These are phyloP conservation scores for Criorhina ranunculi DNA, from an alignment of 2,888 invertebrate species.

Conservation along the genomic window DNA sequence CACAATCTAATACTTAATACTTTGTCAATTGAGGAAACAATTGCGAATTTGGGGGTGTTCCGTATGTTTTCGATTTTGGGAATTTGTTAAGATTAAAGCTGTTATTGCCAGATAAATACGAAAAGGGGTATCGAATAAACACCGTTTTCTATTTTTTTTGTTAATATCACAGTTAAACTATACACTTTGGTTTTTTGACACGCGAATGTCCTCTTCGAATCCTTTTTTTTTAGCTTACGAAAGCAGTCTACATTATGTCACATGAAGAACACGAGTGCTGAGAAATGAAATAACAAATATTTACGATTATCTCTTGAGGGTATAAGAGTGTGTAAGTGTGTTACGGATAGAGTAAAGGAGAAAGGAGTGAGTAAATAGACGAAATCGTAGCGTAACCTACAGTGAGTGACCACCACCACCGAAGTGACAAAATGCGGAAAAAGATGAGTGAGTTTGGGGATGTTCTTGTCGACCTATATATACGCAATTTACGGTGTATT, in stretches of 20 bases:
- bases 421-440: conserved; percentile 23
- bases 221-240: conserved; percentile 12
- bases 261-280: conserved; percentile 66
- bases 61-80: conserved; percentile 60
- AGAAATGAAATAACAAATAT: conserved; percentile 63
- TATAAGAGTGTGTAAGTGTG: conserved; percentile 9
- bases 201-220: conserved; percentile 8
- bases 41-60: conserved; percentile 33
- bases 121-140: background rate
- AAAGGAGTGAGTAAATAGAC: conserved; percentile 6
- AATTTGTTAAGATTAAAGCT: conserved; percentile 41
- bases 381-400: background rate
- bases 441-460: conserved; percentile 35
- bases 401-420: conserved; percentile 40
- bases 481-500: background rate
- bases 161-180: conserved; percentile 64
- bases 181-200: conserved; percentile 2
- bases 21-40: conserved; percentile 38
- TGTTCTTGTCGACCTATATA: conserved; percentile 56
- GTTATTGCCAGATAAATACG: conserved; percentile 43
- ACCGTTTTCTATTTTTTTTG: conserved; percentile 15
- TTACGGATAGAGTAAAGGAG: too few species aligned
- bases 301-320: conserved; percentile 62
- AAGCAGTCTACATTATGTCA: conserved; percentile 68
- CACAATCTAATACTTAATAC: conserved; percentile 30